These are phyloP conservation scores for Sisyra nigra DNA, from an alignment of 2,888 invertebrate species.

Conservation along the genomic window DNA sequence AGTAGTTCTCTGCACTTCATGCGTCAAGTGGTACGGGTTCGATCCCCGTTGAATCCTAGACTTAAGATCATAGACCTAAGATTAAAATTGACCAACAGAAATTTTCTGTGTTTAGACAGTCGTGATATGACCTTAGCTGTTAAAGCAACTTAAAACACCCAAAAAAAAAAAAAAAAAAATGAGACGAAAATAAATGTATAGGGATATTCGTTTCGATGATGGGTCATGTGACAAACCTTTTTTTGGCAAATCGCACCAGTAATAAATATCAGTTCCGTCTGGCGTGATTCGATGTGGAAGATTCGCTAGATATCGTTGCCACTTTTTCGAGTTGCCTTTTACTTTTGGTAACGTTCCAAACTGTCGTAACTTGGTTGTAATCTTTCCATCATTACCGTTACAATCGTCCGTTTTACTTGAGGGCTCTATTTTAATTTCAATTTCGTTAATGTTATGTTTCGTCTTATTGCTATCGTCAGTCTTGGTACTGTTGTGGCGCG, in stretches of 20 bases:
- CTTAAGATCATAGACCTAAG: too few species aligned
- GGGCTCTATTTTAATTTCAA: constrained; percentile 14
- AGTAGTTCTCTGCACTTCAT: too few species aligned
- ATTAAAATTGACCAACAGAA: too few species aligned
- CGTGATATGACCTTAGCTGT: too few species aligned
- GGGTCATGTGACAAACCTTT: constrained; percentile 20
- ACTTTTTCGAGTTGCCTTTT: constrained; percentile 16
- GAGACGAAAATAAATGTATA: too few species aligned
- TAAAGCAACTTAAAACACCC: too few species aligned
- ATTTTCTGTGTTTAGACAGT: too few species aligned
- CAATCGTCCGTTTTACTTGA: constrained; percentile 17
- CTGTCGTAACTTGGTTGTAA: constrained; percentile 18
- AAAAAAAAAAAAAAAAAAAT: too few species aligned
- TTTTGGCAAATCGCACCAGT: constrained; percentile 70
- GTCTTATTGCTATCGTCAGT: neutral
- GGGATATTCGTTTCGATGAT: too few species aligned
- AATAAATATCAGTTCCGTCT: constrained; percentile 72
- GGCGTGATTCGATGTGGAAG: constrained; percentile 64
- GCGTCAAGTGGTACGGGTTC: too few species aligned
- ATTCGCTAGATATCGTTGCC: constrained; percentile 24
- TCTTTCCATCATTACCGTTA: constrained; percentile 24
- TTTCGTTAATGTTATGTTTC: too few species aligned
- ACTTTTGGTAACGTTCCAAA: constrained; percentile 36
- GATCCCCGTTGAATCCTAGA: too few species aligned
- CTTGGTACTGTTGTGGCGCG: neutral